Evolutionary conservation across 2,113 vertebrate genomes (phyloP).

Genomic region (Entosphenus tridentatus): DNA sequence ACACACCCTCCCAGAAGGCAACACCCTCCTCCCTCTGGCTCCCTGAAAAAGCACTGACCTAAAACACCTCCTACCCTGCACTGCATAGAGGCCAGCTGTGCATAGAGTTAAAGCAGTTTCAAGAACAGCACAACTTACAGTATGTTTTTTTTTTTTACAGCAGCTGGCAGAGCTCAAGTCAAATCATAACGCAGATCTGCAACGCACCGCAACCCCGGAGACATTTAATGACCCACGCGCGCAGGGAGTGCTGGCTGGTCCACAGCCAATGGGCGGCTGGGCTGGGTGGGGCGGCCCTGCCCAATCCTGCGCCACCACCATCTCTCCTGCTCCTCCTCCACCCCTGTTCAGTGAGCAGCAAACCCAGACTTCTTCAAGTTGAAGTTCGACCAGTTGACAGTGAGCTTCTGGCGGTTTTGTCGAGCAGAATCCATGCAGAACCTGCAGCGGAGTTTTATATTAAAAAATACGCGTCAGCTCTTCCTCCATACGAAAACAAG

Average conservation of each 20-base stretch:
- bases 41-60: constrained; percentile 1
- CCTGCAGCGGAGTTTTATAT: constrained; percentile 19
- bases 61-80: neutral
- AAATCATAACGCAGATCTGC: neutral
- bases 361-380: constrained; percentile 94
- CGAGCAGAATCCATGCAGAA: constrained; percentile 93
- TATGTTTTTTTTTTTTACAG: neutral
- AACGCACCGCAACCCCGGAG: neutral
- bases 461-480: too few species aligned
- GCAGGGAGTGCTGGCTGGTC: neutral
- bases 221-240: neutral
- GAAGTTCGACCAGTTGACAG: constrained; percentile 99
- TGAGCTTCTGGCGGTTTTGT: constrained; percentile 79
- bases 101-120: neutral
- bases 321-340: constrained; percentile 12
- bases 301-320: neutral
- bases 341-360: constrained; percentile 54
- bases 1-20: neutral
- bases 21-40: neutral
- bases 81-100: constrained; percentile 5
- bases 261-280: neutral
- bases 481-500: too few species aligned
- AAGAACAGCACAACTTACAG: too few species aligned
- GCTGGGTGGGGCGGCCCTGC: neutral
- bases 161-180: constrained; percentile 4